Evolutionary conservation across 92 coral and sea anemone species (phyloP), one percentile per base, ranked within the genome.

Genomic region (Epizoanthus stellaris): DNA sequence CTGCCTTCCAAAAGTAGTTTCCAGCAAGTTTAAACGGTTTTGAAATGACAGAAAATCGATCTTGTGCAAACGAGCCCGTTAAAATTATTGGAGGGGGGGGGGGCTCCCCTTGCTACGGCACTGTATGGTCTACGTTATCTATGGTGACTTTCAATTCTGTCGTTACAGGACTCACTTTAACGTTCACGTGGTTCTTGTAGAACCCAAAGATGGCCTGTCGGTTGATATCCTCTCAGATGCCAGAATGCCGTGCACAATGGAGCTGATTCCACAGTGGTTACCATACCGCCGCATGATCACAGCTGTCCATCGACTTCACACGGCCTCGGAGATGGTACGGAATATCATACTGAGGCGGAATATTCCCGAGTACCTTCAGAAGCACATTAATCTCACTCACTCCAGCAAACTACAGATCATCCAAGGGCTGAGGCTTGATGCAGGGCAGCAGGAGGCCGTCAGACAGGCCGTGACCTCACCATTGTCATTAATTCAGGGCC

Each of bases 401-500:
- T 65, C 80, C 58, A 66, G 67, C 15, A 82, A 54, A 30, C 71
- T 73, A 0, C 36, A 79, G n/a, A 53, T 86, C 12, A 19, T 81
- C 23, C 68, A 72, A 54, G 86, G 86, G 11, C 77, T 86, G 67
- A 81, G 56, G 17, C 87, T 96, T 5, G 98, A 94, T 77, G 80
- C 82, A 12, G 95, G 93, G 9, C 98, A 96, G 86, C 87, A 75
- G 59, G 82, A 85, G 40, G 96, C 98, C 4, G 88, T 96, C 8
- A 86, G 63, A 58, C 76, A 75, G 14, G 98, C 98, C 3, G 61
- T 92, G 67, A 88, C 85, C 19, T 92, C 91, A 49, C 93, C 95
- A 16, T 76, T 96, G 56, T 85, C 95, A 34, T 81, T 96, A 17
- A 92, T 96, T 25, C 93, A 95, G 62, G 98, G 98, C 7, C 94